Percentiles rank a stretch among this genome's conserved stretches.
Conservation (phyloP, 2,113 vertebrate genomes). For the Pandion haliaetus region DNA sequence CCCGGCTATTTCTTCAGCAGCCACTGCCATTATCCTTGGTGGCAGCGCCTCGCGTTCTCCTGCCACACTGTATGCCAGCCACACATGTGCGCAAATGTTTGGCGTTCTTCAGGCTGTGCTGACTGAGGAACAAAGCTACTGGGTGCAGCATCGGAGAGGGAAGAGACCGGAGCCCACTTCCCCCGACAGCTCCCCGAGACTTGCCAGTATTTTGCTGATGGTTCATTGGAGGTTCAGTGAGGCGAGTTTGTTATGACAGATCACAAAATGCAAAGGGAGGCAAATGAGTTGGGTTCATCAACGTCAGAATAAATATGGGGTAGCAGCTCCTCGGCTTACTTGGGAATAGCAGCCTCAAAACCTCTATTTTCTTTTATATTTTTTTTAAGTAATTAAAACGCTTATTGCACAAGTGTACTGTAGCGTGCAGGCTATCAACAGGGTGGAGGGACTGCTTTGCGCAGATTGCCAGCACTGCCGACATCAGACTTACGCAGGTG, state of each 20-base stretch:
- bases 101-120: not conserved
- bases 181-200: not conserved
- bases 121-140: not conserved
- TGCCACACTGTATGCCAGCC: not conserved
- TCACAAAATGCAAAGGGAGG: slow-evolving; percentile 30
- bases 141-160: not conserved
- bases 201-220: slow-evolving; percentile 28
- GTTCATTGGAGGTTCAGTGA: slow-evolving; percentile 45
- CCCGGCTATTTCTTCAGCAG: slow-evolving; percentile 60
- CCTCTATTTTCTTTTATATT: not conserved
- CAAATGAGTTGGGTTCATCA: slow-evolving; percentile 27
- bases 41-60: not conserved
- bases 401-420: not conserved
- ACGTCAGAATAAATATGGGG: not conserved
- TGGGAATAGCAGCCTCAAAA: not conserved
- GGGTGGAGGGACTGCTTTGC: not conserved
- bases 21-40: not conserved
- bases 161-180: not conserved
- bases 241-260: slow-evolving; percentile 63
- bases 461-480: not conserved
- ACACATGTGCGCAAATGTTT: not conserved
- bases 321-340: not conserved
- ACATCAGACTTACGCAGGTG: not conserved
- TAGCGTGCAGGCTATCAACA: not conserved
- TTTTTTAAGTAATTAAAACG: not conserved